Evolutionary conservation across 2,113 vertebrate species (phyloP).

Genomic region (Pangasianodon hypophthalmus): DNA sequence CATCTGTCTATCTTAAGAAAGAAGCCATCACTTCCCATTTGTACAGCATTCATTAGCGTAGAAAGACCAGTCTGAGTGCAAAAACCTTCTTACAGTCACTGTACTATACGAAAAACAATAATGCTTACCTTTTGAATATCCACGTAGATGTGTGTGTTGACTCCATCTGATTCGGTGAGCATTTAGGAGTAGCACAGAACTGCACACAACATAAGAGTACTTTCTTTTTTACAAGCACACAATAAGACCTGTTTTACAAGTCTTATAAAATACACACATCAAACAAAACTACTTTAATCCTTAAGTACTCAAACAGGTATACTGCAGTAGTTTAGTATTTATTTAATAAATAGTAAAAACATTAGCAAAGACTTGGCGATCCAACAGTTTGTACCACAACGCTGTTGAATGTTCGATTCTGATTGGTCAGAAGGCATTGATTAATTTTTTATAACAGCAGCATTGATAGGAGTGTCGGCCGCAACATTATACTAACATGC

Average conservation of each 20-base stretch:
- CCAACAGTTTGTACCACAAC: neutral
- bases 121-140: conserved; percentile 43
- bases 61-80: neutral
- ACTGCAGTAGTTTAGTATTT: neutral
- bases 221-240: neutral
- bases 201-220: conserved; percentile 24
- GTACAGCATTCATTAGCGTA: neutral
- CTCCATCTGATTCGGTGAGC: conserved; percentile 31
- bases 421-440: neutral
- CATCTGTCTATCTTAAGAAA: neutral
- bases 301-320: neutral
- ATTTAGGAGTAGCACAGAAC: conserved; percentile 25
- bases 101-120: neutral
- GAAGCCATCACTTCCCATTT: neutral
- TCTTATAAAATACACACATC: neutral
- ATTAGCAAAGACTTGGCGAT: neutral
- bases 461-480: neutral
- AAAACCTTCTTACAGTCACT: neutral
- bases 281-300: neutral
- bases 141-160: conserved; percentile 15
- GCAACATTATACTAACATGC: neutral
- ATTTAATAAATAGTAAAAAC: neutral
- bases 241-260: neutral
- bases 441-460: neutral
- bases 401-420: neutral